Conservation (phyloP, 2,113 vertebrate genomes). For the Callorhinus ursinus region DNA sequence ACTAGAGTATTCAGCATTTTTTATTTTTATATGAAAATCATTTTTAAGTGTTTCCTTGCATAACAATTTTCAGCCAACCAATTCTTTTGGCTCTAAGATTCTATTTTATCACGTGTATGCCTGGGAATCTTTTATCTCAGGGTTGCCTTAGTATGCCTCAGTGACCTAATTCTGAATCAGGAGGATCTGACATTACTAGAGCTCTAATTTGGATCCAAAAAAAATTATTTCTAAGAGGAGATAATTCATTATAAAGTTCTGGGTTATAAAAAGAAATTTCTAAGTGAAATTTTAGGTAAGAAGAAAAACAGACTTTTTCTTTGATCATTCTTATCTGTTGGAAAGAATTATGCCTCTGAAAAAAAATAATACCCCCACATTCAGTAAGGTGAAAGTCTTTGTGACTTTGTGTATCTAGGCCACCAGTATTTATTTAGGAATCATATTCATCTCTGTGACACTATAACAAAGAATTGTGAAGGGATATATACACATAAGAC, state of each 20-base stretch:
- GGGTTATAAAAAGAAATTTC: background rate
- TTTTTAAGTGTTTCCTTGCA: background rate
- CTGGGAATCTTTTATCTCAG: background rate
- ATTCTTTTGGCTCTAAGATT: background rate
- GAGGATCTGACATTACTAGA: background rate
- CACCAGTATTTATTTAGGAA: slow-evolving; percentile 22
- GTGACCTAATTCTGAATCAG: background rate
- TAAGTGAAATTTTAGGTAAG: slow-evolving; percentile 24
- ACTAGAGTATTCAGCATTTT: background rate
- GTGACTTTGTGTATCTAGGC: background rate
- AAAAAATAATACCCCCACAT: slow-evolving; percentile 31
- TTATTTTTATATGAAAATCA: background rate
- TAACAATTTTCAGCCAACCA: background rate
- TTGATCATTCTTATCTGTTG: slow-evolving; percentile 63
- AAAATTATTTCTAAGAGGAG: background rate
- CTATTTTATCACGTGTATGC: background rate
- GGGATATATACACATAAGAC: background rate
- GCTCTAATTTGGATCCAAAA: slow-evolving; percentile 1
- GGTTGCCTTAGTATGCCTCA: background rate
- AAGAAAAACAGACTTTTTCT: slow-evolving; percentile 14
- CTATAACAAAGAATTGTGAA: background rate
- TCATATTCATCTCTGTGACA: slow-evolving; percentile 60
- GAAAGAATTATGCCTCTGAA: slow-evolving; percentile 51
- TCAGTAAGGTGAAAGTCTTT: background rate
- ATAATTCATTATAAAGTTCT: slow-evolving; percentile 11